Evolutionary conservation across 1,140 invertebrate species (phyloP).

Genomic region (Orussus abietinus): DNA sequence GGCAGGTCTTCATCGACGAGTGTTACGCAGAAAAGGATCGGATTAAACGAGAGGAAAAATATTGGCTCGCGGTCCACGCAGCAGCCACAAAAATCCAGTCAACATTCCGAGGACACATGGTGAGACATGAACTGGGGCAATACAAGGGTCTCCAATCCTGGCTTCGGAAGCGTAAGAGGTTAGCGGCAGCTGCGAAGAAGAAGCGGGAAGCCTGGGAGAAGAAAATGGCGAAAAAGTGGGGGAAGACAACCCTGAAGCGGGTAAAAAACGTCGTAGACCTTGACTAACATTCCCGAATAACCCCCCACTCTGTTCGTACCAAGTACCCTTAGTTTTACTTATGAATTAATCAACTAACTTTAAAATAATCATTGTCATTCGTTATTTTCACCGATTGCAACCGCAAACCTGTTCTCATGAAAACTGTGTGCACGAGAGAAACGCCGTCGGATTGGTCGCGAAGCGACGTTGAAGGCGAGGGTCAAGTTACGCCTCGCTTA

Average conservation of each 20-base stretch:
- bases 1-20: slow-evolving; percentile 28
- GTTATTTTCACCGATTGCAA: too few species aligned
- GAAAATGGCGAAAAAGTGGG: slow-evolving; percentile 15
- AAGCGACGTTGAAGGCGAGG: too few species aligned
- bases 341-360: slow-evolving; percentile 53
- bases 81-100: slow-evolving; percentile 37
- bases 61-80: slow-evolving; percentile 19
- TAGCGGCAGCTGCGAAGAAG: slow-evolving; percentile 19
- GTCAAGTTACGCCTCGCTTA: too few species aligned
- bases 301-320: neutral
- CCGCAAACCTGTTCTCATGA: too few species aligned
- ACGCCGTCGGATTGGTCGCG: too few species aligned
- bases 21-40: slow-evolving; percentile 18
- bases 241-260: slow-evolving; percentile 2
- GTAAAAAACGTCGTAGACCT: too few species aligned
- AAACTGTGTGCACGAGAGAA: too few species aligned
- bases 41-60: slow-evolving; percentile 18
- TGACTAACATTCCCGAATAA: too few species aligned
- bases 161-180: slow-evolving; percentile 19
- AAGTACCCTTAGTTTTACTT: slow-evolving; percentile 22
- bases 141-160: slow-evolving; percentile 19
- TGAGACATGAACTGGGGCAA: slow-evolving; percentile 30
- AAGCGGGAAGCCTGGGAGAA: slow-evolving; percentile 17
- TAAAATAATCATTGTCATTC: slow-evolving; percentile 51
- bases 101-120: slow-evolving; percentile 39